Percentiles rank a stretch among this genome's conserved stretches.
phyloP scores from a whole-genome alignment of 2,888 invertebrate species.

The Phalera bucephala region DNA sequence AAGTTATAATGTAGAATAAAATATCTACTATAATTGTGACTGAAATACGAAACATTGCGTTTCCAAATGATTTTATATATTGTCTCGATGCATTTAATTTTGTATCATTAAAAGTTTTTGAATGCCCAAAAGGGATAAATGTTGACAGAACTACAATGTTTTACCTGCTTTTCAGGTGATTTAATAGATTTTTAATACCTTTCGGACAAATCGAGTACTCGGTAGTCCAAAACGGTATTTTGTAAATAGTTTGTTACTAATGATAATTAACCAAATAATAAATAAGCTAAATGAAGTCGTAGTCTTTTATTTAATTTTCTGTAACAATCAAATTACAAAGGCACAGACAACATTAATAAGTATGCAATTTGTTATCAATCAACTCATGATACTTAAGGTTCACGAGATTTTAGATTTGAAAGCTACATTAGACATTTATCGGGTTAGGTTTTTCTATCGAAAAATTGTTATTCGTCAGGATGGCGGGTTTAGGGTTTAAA shows the following conservation, averaged over 20 bases:
- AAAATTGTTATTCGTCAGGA: too few species aligned
- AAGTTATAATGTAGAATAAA: slow-evolving; percentile 26
- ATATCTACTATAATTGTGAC: slow-evolving; percentile 21
- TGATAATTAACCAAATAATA: slow-evolving; percentile 70
- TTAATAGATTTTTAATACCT: slow-evolving; percentile 26
- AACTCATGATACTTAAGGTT: too few species aligned
- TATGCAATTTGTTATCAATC: too few species aligned
- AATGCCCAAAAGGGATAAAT: slow-evolving; percentile 15
- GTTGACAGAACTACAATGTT: slow-evolving; percentile 19
- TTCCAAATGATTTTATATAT: neutral
- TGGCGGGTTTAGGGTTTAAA: too few species aligned
- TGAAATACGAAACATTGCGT: slow-evolving; percentile 5
- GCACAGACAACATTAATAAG: too few species aligned
- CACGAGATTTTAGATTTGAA: too few species aligned
- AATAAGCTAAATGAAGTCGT: slow-evolving; percentile 45
- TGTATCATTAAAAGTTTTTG: slow-evolving; percentile 12
- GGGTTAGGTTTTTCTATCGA: too few species aligned
- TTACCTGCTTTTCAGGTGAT: slow-evolving; percentile 24
- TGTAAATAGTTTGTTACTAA: slow-evolving; percentile 72
- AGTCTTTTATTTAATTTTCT: slow-evolving; percentile 30
- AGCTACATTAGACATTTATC: too few species aligned
- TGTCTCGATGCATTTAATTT: slow-evolving; percentile 21
- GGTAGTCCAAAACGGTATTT: slow-evolving; percentile 59
- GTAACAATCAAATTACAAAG: too few species aligned
- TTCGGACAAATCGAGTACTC: slow-evolving; percentile 38